Base-by-base conservation (phyloP, 2,888 invertebrate genomes). In the Acanthacorydalis orientalis region DNA sequence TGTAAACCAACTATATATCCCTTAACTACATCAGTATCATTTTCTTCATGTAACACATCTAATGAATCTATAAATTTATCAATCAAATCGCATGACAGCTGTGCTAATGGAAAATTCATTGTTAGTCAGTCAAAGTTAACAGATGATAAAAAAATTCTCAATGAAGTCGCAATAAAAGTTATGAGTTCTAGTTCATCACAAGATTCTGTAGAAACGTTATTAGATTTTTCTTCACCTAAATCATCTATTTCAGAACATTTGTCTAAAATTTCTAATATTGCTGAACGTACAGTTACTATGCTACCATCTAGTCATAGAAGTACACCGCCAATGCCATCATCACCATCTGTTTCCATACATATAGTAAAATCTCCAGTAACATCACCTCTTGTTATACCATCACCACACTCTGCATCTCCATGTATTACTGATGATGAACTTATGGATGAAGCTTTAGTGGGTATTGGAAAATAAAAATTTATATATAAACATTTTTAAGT, bases 351-450 rank as follows among this genome's bases (percentile, higher is more conserved):
- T 42, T 80, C 82, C 48, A 73, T 85, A 54, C 83, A 82, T 60
- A 77, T 85, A 51, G 80, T 85, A 40, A 83, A 84, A 60, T 82
- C 83, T 48, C 83, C 83, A 2, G 81, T 80, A 11, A 80, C 81
- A 0, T 78, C 80, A 43, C 79, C 82, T 0, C 68, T 80, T 38
- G 66, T 74, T 39, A 76, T 77, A 44, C 77, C 80, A 6, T 82
- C 83, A 7, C 74, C 75, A 1, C 74, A 72, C 55, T 74, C 83
- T 31, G 78, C 80, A 54, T 83, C 85, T 7, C 84, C 86, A 14
- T 82, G 83, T 57, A 83, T 85, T 55, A 85, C 88, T 42, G 90
- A 90, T 60, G 90, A 91, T 63, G 90, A 90, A 59, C 75, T 89
- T 15, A 88, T 88, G 84, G 88, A 90, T 63, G 88, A 87, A 61